A percentile compares a stretch with the other conserved stretches of the same genome.
phyloP scores from a whole-genome alignment of 2,888 invertebrate genomes.

The Nomada goodeniana region DNA sequence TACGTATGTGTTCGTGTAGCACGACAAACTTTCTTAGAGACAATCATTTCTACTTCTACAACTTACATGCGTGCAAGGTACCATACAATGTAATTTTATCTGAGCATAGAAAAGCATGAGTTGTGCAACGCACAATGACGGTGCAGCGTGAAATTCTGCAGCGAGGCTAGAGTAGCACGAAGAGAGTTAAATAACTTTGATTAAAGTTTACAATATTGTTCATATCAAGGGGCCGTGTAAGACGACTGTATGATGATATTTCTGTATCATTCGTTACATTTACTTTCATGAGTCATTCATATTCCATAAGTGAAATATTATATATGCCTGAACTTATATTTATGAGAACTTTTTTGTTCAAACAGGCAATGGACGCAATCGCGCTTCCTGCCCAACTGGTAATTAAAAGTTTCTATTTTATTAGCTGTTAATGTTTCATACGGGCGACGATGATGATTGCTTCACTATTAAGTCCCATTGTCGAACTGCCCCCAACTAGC shows the following conservation, averaged over 20 bases:
- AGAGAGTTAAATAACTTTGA: too few relatives aligned
- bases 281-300: constrained; percentile 3
- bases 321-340: not conserved
- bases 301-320: not conserved
- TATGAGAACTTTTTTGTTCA: constrained; percentile 26
- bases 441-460: not conserved
- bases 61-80: not conserved
- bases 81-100: not conserved
- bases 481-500: too few relatives aligned
- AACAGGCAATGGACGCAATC: constrained; percentile 37
- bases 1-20: not conserved
- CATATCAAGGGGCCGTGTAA: too few relatives aligned
- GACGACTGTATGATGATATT: too few relatives aligned
- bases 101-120: not conserved
- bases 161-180: too few relatives aligned
- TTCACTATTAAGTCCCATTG: not conserved
- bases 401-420: constrained; percentile 35
- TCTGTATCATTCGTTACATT: not conserved
- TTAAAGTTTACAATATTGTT: too few relatives aligned
- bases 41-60: constrained; percentile 14
- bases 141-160: not conserved
- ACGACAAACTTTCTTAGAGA: not conserved
- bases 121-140: too few relatives aligned
- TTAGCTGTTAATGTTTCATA: constrained; percentile 9
- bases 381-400: constrained; percentile 41